Percentiles rank a stretch among this genome's conserved stretches.
Evolutionary conservation across 2,113 vertebrate species (phyloP).

Genomic region (Laticauda colubrina): DNA sequence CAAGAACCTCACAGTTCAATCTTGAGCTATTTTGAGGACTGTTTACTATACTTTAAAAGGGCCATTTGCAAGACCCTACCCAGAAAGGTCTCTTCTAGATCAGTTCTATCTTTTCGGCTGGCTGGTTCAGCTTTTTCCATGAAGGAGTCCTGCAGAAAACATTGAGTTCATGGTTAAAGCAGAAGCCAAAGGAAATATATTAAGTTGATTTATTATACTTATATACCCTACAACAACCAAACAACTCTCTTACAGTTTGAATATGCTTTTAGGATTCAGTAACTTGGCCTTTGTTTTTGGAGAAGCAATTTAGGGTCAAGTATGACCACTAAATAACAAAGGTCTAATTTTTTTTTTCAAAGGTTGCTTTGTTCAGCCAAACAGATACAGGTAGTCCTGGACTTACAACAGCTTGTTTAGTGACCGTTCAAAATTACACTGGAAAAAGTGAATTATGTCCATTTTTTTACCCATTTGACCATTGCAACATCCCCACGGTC

Average conservation of each 20-base stretch:
- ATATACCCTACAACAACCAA: background rate
- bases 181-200: background rate
- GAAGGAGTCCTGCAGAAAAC: conserved; percentile 35
- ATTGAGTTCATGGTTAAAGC: background rate
- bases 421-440: no score
- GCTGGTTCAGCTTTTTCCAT: conserved; percentile 35
- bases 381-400: background rate
- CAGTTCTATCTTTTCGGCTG: conserved; percentile 43
- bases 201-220: background rate
- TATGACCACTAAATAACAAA: background rate
- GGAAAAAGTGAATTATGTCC: no score
- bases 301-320: background rate
- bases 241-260: background rate
- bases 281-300: background rate
- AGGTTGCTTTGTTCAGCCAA: background rate
- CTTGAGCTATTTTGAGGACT: background rate
- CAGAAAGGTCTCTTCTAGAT: conserved; percentile 38
- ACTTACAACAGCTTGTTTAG: no score
- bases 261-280: background rate
- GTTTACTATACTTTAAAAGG: background rate
- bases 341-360: no score
- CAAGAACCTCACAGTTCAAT: background rate
- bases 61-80: conserved; percentile 59
- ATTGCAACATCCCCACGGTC: no score
- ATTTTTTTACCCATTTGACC: no score